phyloP scores from a whole-genome alignment of 2,797 vertebrate species.

The Neoniphon sammara region DNA sequence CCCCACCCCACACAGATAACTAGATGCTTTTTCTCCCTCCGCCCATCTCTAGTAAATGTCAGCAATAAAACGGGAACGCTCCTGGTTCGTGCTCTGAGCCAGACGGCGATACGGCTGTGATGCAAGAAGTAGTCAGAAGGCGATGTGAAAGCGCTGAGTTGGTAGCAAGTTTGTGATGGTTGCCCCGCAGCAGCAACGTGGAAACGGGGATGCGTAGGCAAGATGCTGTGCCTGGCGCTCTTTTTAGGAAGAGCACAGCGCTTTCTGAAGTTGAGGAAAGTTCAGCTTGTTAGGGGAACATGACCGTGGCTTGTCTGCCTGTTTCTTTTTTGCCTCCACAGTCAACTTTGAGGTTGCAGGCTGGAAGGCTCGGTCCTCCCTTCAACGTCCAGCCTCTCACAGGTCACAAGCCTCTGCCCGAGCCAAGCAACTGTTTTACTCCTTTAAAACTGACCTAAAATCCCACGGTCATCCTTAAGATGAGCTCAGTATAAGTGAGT shows the following conservation, averaged over 20 bases:
- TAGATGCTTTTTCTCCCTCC: neutral
- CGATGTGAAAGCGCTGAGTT: slow-evolving; percentile 8
- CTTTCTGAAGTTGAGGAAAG: slow-evolving; percentile 21
- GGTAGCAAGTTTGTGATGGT: slow-evolving; percentile 24
- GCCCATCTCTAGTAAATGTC: slow-evolving; percentile 45
- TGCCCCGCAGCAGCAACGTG: slow-evolving; percentile 53
- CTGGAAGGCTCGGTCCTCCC: too few relatives aligned
- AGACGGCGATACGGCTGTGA: slow-evolving; percentile 13
- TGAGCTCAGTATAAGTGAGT: too few relatives aligned
- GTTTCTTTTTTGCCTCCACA: too few relatives aligned
- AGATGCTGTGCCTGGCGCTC: slow-evolving; percentile 7
- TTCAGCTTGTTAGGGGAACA: neutral
- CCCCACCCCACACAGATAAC: neutral
- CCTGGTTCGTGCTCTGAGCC: slow-evolving; percentile 38
- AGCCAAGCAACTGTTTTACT: too few relatives aligned
- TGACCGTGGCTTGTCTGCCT: too few relatives aligned
- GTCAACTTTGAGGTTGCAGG: too few relatives aligned
- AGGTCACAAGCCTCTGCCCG: too few relatives aligned
- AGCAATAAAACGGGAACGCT: slow-evolving; percentile 36
- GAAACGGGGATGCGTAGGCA: slow-evolving; percentile 1
- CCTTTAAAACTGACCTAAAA: too few relatives aligned
- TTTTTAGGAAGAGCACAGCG: neutral
- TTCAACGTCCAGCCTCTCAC: too few relatives aligned
- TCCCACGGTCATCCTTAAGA: too few relatives aligned
- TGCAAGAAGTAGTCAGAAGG: slow-evolving; percentile 25